These are phyloP conservation scores for Nyctibius bracteatus DNA, from an alignment of 2,113 vertebrate genomes.

Conservation along the genomic window DNA sequence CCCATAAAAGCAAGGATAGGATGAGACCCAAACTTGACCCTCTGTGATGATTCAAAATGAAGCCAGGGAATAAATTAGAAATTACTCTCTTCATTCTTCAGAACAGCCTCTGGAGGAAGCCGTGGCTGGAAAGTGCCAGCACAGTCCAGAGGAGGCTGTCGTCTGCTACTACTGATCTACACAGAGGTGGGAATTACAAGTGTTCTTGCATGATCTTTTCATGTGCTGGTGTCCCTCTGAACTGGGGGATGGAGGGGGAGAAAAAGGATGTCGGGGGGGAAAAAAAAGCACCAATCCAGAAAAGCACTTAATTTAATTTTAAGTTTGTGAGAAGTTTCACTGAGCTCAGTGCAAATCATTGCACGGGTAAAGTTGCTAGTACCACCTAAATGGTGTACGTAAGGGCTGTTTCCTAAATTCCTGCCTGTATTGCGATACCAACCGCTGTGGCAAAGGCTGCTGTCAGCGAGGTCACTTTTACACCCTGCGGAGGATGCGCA, in stretches of 20 bases:
- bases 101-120: not conserved
- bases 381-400: not conserved
- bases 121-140: not conserved
- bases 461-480: rapidly evolving
- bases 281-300: not conserved
- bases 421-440: rapidly evolving
- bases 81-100: not conserved
- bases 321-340: not conserved
- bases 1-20: not conserved
- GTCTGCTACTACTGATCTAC: not conserved
- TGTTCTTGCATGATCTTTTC: not conserved
- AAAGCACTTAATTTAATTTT: not conserved
- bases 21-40: not conserved
- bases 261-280: not conserved
- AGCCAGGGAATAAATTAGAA: not conserved
- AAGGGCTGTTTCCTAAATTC: not conserved
- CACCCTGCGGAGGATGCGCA: rapidly evolving
- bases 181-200: not conserved
- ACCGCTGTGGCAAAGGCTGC: not conserved
- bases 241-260: not conserved
- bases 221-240: not conserved
- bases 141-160: not conserved
- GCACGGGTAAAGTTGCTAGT: not conserved
- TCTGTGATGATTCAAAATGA: not conserved
- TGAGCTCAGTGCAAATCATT: not conserved